Conservation (phyloP, 2,113 vertebrate species). For the Agelaius tricolor region DNA sequence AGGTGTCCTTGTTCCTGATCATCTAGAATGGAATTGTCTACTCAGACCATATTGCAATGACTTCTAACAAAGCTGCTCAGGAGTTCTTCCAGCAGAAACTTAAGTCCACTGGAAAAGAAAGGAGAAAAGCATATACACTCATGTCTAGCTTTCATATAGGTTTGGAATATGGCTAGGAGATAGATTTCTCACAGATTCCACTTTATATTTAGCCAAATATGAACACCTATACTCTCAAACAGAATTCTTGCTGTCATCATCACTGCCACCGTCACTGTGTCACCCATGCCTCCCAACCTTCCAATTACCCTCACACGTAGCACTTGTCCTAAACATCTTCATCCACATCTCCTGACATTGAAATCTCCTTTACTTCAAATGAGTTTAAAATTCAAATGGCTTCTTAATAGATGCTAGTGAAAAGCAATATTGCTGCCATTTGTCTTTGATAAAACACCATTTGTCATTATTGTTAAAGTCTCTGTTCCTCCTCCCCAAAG, state of each 20-base stretch:
- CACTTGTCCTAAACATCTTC: slow-evolving; percentile 10
- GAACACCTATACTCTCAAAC: neutral
- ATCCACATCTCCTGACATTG: slow-evolving; percentile 18
- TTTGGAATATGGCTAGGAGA: neutral
- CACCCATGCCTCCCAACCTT: neutral
- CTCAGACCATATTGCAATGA: neutral
- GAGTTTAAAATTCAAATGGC: slow-evolving; percentile 61
- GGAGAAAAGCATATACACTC: neutral
- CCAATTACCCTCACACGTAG: neutral
- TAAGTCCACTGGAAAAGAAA: neutral
- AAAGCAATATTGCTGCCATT: slow-evolving; percentile 46
- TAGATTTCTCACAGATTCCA: neutral
- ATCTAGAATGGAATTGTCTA: neutral
- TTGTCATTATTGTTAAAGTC: slow-evolving; percentile 16
- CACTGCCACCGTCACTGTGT: fast-evolving
- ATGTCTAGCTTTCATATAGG: neutral
- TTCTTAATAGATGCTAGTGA: slow-evolving; percentile 47
- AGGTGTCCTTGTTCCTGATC: neutral
- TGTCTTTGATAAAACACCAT: slow-evolving; percentile 41
- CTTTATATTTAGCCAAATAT: neutral
- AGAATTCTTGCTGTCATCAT: neutral
- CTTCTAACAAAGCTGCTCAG: neutral
- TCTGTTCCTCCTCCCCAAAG: slow-evolving; percentile 24
- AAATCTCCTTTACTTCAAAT: slow-evolving; percentile 37
- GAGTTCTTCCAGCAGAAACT: neutral